Conservation (phyloP, 2,113 vertebrate genomes). For the Sinocyclocheilus anophthalmus region DNA sequence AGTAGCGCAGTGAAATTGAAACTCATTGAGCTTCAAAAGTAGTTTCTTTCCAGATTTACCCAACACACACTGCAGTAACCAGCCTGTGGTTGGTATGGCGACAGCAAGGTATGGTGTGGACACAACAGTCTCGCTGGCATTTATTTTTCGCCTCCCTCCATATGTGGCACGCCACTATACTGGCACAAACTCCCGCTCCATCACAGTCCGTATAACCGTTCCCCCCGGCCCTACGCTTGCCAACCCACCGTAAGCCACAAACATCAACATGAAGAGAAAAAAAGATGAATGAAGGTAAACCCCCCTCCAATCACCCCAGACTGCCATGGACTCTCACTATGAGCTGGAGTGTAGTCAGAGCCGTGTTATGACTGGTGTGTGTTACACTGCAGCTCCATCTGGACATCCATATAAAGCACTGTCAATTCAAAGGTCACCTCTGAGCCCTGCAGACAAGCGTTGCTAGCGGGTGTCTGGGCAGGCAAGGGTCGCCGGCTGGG, state of each 20-base stretch:
- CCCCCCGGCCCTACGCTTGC: conserved; percentile 43
- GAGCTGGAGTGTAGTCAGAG: conserved; percentile 53
- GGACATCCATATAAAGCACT: conserved; percentile 78
- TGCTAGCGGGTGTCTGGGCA: conserved; percentile 74
- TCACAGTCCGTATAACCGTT: conserved; percentile 59
- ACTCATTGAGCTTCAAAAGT: neutral
- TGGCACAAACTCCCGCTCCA: conserved; percentile 68
- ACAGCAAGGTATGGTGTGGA: conserved; percentile 66
- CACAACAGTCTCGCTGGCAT: conserved; percentile 52
- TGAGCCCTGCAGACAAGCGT: conserved; percentile 80
- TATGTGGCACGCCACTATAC: conserved; percentile 37
- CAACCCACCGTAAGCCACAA: conserved; percentile 67
- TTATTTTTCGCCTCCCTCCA: conserved; percentile 41
- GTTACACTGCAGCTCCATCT: conserved; percentile 75
- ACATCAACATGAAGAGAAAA: conserved; percentile 71
- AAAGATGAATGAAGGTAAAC: conserved; percentile 77
- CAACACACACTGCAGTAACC: conserved; percentile 38
- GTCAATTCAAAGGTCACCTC: conserved; percentile 80
- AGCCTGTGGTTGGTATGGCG: conserved; percentile 58
- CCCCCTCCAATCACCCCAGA: conserved; percentile 49
- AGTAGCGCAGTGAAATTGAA: neutral
- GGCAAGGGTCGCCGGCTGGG: conserved; percentile 55
- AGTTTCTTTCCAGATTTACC: conserved; percentile 17
- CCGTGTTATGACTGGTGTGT: conserved; percentile 81
- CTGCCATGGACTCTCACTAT: conserved; percentile 55